A percentile compares a stretch with the other conserved stretches of the same genome.
phyloP scores from a whole-genome alignment of 1,140 invertebrate genomes.

The Temnothorax curvispinosus region DNA sequence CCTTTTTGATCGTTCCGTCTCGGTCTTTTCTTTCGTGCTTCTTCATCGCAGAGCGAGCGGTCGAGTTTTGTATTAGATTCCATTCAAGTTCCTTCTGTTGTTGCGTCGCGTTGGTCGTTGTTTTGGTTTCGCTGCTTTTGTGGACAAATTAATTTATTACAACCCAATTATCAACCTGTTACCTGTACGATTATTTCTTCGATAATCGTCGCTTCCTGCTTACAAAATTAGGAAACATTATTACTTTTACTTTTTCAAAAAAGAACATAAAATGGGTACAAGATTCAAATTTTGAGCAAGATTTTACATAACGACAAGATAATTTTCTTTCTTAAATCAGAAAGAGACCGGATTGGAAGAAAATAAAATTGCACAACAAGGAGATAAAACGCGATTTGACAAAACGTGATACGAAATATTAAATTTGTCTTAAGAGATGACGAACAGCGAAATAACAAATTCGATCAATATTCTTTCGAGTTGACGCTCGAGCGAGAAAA shows the following conservation, averaged over 20 bases:
- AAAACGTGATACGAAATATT: background rate
- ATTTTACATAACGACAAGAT: background rate
- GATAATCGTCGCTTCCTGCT: constrained; percentile 27
- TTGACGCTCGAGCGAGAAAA: too few species aligned
- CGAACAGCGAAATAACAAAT: too few species aligned
- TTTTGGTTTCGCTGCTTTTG: constrained; percentile 78
- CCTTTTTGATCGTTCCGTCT: background rate
- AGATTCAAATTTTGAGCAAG: constrained; percentile 11
- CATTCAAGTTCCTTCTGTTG: constrained; percentile 75
- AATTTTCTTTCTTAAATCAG: background rate
- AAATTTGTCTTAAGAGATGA: background rate
- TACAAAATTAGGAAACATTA: too few species aligned
- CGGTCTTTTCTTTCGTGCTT: constrained; percentile 18
- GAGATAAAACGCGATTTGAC: background rate
- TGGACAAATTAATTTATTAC: constrained; percentile 85
- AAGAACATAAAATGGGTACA: background rate
- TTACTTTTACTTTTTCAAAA: background rate
- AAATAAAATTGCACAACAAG: background rate
- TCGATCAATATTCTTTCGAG: too few species aligned
- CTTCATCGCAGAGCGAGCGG: background rate
- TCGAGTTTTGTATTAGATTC: constrained; percentile 64
- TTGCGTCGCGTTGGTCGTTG: constrained; percentile 64
- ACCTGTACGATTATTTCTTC: constrained; percentile 30
- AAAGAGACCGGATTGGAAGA: background rate
- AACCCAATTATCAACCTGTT: constrained; percentile 81